phyloP scores from a whole-genome alignment of 2,888 invertebrate species.

The Philaethria dido region DNA sequence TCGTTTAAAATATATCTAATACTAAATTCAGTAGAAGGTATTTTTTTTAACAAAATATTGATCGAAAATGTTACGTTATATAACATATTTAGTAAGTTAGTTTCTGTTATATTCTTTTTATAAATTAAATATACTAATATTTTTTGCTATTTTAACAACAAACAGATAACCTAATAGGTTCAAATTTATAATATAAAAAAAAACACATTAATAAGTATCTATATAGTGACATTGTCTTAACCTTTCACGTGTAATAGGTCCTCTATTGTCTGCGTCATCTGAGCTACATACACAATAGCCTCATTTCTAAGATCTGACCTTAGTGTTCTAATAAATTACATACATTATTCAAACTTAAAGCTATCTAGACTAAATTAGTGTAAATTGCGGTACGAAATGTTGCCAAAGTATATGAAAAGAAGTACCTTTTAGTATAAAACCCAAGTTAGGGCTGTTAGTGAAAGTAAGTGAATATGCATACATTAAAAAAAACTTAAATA shows the following conservation, averaged over 20 bases:
- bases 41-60: too few species aligned
- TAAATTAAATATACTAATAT: too few species aligned
- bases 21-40: too few species aligned
- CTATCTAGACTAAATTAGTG: background rate
- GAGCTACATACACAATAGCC: background rate
- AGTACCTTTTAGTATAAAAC: background rate
- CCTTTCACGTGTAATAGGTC: background rate
- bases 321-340: slow-evolving; percentile 15
- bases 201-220: background rate
- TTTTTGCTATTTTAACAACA: too few species aligned
- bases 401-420: background rate
- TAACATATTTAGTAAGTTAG: too few species aligned
- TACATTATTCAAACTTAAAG: slow-evolving; percentile 9
- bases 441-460: background rate
- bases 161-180: too few species aligned
- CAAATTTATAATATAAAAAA: too few species aligned
- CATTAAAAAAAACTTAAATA: too few species aligned
- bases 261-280: slow-evolving; percentile 2
- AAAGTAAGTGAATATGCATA: background rate
- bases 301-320: slow-evolving; percentile 19
- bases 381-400: slow-evolving; percentile 12
- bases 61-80: too few species aligned
- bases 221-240: background rate
- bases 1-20: too few species aligned
- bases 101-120: too few species aligned